Percentiles rank a stretch among this genome's conserved stretches.
Conservation (phyloP, 2,113 vertebrate species). For the Pseudois nayaur region DNA sequence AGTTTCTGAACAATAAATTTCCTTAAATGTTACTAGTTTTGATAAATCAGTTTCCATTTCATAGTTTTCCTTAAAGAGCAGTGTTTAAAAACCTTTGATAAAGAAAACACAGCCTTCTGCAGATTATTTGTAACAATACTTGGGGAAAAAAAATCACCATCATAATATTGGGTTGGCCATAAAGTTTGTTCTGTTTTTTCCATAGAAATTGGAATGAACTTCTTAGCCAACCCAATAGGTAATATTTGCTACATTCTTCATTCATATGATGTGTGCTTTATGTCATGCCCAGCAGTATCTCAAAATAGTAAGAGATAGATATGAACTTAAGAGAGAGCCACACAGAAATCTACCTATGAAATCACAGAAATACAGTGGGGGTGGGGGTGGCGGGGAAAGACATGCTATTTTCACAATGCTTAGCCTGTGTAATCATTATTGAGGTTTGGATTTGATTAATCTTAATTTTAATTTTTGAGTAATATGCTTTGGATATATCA, state of each 20-base stretch:
- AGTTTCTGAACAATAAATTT: slow-evolving; percentile 27
- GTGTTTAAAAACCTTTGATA: background rate
- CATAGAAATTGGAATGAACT: background rate
- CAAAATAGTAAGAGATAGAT: background rate
- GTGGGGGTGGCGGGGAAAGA: fast-evolving
- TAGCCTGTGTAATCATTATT: background rate
- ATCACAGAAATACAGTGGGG: background rate
- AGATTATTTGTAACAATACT: background rate
- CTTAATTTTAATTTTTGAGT: background rate
- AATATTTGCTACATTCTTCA: slow-evolving; percentile 10
- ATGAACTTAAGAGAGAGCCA: background rate
- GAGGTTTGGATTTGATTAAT: background rate
- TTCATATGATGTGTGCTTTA: background rate
- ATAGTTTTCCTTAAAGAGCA: background rate
- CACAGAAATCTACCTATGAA: background rate
- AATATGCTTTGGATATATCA: background rate
- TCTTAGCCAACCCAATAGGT: background rate
- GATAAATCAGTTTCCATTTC: slow-evolving; percentile 11
- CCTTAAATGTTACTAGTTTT: slow-evolving; percentile 34
- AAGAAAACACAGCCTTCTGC: background rate
- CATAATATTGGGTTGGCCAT: background rate
- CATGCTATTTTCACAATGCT: background rate
- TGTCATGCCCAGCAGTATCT: background rate
- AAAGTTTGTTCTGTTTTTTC: background rate
- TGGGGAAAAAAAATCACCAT: background rate